phyloP scores from a whole-genome alignment of 37 sponge, comb jelly and placozoan species.

The Axinella damicornis region DNA sequence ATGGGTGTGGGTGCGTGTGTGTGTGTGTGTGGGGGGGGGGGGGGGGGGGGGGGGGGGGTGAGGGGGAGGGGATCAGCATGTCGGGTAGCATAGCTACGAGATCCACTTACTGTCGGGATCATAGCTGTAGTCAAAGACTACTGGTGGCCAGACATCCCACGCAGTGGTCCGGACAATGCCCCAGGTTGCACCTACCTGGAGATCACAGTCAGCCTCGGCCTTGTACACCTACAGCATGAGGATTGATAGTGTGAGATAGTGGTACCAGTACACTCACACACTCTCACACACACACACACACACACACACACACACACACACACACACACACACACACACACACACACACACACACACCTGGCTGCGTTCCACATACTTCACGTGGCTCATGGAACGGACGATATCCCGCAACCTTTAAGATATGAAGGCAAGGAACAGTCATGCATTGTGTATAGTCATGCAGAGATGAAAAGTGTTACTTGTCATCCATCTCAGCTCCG shows the following conservation, averaged over 20 bases:
- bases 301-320: conserved; percentile 10
- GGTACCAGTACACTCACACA: too few relatives aligned
- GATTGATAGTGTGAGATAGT: too few relatives aligned
- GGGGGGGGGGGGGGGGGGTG: too few relatives aligned
- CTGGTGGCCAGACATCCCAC: not conserved
- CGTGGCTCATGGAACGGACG: conserved; percentile 41
- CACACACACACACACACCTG: conserved; percentile 30
- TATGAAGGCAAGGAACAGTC: not conserved
- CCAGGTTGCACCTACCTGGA: conserved; percentile 38
- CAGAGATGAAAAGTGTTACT: not conserved
- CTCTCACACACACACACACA: not conserved
- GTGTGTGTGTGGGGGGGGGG: too few relatives aligned
- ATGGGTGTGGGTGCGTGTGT: not conserved
- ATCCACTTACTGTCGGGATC: conserved; percentile 7
- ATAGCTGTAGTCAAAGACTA: conserved; percentile 2
- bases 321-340: conserved; percentile 3
- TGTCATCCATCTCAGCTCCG: conserved; percentile 37
- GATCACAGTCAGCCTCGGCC: conserved; percentile 8
- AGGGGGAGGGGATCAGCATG: too few relatives aligned
- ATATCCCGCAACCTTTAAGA: conserved; percentile 28
- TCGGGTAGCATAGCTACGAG: too few relatives aligned
- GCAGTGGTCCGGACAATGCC: conserved; percentile 52
- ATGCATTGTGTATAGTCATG: too few relatives aligned
- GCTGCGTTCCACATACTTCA: conserved; percentile 48
- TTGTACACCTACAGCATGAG: not conserved